phyloP scores from a whole-genome alignment of 2,113 vertebrate genomes.

The Oreochromis tanganicae region DNA sequence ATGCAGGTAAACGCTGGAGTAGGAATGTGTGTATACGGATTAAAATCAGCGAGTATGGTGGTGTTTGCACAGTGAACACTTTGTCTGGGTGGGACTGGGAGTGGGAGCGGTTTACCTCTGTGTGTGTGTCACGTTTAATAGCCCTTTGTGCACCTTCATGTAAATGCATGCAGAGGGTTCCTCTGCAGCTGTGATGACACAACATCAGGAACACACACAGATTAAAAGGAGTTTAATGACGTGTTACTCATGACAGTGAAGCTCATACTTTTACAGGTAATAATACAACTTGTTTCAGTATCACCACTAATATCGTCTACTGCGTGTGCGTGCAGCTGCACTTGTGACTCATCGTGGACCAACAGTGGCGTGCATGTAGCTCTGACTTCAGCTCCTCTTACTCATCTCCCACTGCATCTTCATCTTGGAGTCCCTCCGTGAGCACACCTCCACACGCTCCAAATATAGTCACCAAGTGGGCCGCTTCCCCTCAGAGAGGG shows the following conservation, averaged over 20 bases:
- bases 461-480: not conserved
- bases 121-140: not conserved
- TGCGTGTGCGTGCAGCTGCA: not conserved
- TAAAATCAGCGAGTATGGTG: not conserved
- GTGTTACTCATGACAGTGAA: not conserved
- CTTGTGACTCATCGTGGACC: slow-evolving; percentile 9
- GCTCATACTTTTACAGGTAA: not conserved
- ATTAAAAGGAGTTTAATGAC: not conserved
- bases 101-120: not conserved
- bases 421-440: not conserved
- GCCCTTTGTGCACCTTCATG: not conserved
- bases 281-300: not conserved
- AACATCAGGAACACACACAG: not conserved
- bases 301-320: not conserved
- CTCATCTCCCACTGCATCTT: slow-evolving; percentile 22
- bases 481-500: not conserved
- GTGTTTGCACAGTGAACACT: slow-evolving; percentile 12
- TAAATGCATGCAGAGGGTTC: not conserved
- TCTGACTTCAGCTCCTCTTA: slow-evolving; percentile 26
- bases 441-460: not conserved
- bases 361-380: not conserved
- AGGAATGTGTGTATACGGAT: rapidly evolving
- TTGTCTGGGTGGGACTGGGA: slow-evolving; percentile 5
- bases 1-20: not conserved
- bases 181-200: not conserved